A percentile compares a stretch with the other conserved stretches of the same genome.
Conservation (phyloP, 2,888 invertebrate species). For the Gryllus longicercus region DNA sequence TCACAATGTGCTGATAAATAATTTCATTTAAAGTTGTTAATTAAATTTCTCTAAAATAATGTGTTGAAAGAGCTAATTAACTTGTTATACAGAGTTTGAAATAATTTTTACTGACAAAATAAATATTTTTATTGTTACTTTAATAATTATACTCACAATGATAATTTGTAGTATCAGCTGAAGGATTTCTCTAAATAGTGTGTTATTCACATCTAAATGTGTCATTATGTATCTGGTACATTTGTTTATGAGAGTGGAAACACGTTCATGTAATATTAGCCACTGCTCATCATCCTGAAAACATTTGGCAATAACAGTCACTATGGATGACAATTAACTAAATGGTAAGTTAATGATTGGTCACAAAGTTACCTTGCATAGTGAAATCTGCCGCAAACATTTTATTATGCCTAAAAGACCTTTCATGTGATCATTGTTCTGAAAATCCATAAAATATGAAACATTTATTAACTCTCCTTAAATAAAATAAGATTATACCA, state of each 20-base stretch:
- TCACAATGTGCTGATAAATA: no score
- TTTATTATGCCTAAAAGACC: background rate
- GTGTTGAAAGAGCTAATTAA: no score
- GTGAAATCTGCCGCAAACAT: background rate
- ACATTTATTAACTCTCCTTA: background rate
- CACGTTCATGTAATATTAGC: background rate
- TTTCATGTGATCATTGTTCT: background rate
- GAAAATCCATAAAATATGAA: background rate
- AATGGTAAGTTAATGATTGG: no score
- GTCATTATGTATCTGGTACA: background rate
- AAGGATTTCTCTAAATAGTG: background rate
- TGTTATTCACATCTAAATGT: background rate
- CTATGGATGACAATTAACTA: no score
- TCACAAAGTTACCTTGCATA: background rate
- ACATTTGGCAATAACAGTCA: background rate
- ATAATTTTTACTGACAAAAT: no score
- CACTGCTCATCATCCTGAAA: background rate
- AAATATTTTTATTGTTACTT: background rate
- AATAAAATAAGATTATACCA: no score
- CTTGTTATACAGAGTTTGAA: no score
- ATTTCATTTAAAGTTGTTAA: no score
- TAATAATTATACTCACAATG: background rate
- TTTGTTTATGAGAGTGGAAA: background rate
- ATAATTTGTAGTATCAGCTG: background rate
- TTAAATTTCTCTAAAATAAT: no score